These are phyloP conservation scores for Coptodon rendalli DNA, from an alignment of 2,113 vertebrate genomes.

Conservation along the genomic window DNA sequence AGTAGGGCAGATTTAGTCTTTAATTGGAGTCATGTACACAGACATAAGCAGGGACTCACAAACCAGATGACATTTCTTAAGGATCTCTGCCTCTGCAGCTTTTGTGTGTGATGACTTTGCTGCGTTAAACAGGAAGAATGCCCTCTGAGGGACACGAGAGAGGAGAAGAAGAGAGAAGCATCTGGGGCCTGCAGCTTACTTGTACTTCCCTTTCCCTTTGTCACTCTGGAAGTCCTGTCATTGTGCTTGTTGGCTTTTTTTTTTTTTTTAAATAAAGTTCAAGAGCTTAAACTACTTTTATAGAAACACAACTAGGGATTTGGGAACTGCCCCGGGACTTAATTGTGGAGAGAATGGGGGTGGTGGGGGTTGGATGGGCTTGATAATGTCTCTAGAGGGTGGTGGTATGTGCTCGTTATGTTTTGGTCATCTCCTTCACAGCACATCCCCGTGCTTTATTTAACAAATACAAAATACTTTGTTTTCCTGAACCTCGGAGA, in stretches of 20 bases:
- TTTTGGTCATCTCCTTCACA: constrained; percentile 27
- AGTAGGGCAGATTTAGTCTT: not conserved
- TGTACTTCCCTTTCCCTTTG: constrained; percentile 11
- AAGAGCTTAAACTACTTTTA: not conserved
- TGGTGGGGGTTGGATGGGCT: not conserved
- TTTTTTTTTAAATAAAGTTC: not conserved
- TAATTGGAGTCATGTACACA: not conserved
- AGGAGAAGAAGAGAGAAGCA: constrained; percentile 24
- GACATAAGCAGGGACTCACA: not conserved
- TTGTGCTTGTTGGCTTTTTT: constrained; percentile 24
- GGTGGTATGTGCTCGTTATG: constrained; percentile 44
- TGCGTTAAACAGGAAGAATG: constrained; percentile 33
- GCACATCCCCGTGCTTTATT: constrained; percentile 13
- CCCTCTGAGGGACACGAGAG: constrained; percentile 27
- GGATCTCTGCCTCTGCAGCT: not conserved
- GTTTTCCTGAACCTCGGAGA: constrained; percentile 31
- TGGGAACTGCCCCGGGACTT: not conserved
- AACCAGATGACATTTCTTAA: not conserved
- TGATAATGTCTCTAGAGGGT: constrained; percentile 25
- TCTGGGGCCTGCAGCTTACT: not conserved
- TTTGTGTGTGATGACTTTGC: constrained; percentile 18
- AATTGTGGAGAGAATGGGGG: not conserved
- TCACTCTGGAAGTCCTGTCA: constrained; percentile 46
- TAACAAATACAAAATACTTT: constrained; percentile 27
- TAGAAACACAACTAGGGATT: not conserved